Evolutionary conservation across 2,113 vertebrate species (phyloP), one percentile per base, ranked within the genome.

Genomic region (Myotis yumanensis): DNA sequence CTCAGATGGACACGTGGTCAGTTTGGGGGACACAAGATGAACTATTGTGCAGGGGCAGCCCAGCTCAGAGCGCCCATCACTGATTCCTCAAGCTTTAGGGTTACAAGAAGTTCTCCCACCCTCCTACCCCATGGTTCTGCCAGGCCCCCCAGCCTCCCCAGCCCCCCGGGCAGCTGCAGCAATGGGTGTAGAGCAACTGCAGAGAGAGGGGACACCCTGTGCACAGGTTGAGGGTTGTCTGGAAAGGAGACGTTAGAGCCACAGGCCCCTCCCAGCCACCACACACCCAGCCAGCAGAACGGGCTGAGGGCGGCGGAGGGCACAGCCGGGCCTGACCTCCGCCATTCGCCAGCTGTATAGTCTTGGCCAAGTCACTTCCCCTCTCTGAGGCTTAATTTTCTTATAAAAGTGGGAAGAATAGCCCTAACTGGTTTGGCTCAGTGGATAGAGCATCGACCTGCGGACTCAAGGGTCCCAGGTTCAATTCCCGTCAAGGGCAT

Each of bases 41-140:
- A 11, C 46, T 66, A 11, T 15, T 57, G 20, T 2, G 66, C 35
- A 68, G 54, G 40, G 35, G 35, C 11, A 57, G 46, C 89, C 86
- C 46, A 93, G 69, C 90, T 18, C 80, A 87, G 86, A 66, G n/a
- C 22, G 5, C 62, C 43, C 18, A 14, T 18, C 76, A 0, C 82
- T 96, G 97, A 97, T 92, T 35, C 81, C 94, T 92, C 64, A 0
- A 40, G 2, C 62, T 59, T 57, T 48, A 0, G 0, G 83, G 83
- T n/a, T 96, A 96, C 90, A 90, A 89, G 37, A n/a, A 69, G 97
- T 87, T 83, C 15, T 79, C 25, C 91, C 32, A 22, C 10, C 3
- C 4, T 18, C 52, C 59, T 72, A 0, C 37, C 35, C 82, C 22
- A 51, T 35, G 59, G 20, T 18, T 75, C 84, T 30, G 15, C 14